Base-by-base conservation (phyloP, 2,888 invertebrate species). In the Acanthosoma haemorrhoidale region DNA sequence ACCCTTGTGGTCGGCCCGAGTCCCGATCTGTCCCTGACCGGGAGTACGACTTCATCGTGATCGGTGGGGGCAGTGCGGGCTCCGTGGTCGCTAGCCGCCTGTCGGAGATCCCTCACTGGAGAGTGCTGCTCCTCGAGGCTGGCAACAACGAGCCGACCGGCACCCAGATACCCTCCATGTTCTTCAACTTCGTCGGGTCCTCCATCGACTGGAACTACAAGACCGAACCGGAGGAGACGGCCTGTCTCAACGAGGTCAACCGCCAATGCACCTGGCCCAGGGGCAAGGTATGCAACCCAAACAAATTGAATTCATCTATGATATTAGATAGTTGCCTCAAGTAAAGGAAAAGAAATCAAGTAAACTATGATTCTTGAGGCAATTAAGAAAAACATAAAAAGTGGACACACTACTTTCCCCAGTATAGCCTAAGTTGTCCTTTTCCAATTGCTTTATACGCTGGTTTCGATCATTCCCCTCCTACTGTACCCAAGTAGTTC, bases 141-240 rank as follows among this genome's bases (percentile, higher is more conserved):
- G 91, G 93, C 25, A 85, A 88, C 71, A 92, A 94, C 78, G 93
- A 94, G 79, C 92, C 93, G 0, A 91, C 92, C 0, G 92, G 92
- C 1, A 88, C 92, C 0, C 92, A 93, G 78, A 91, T 94, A 61
- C 94, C 94, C 0, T 92, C 93, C 2, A 91, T 94, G 87, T 92
- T 92, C 80, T 84, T 93, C 70, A 92, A 93, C 81, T 92, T 91
- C 78, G 84, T 92, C 69, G 92, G 91, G 4, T 89, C 89, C 59
- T 89, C 90, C 74, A 92, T 94, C 76, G 94, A 94, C 80, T 94
- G 94, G 92, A 86, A 88, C 29, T 94, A 88, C 80, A 86, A 85
- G 74, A 94, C 94, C 0, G 92, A 94, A 79, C 90, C 92, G 0
- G 94, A 94, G 78, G 84, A 85, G 68, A 82, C 83, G 8, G 90